Base-by-base conservation (phyloP, 92 coral and sea anemone species). In the Epizoanthus illoricatus region DNA sequence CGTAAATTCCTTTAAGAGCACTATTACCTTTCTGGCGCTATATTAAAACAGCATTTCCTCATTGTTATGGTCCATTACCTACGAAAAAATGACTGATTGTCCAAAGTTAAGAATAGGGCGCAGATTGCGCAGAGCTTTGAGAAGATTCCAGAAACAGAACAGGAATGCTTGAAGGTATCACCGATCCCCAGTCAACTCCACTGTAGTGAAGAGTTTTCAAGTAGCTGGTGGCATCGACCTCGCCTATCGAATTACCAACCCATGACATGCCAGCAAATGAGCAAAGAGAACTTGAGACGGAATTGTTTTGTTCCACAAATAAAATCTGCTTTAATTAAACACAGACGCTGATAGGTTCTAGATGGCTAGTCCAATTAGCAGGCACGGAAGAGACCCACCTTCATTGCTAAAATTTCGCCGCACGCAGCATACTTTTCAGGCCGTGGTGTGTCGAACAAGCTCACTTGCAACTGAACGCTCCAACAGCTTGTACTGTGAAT, bases 381-480 rank as follows among this genome's bases (percentile, higher is more conserved):
- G 73, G 3, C 73, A 0, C 40, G 43, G 47, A 69, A 4, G 18
- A 47, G 73, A 69, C 43, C 73, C 73, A 47, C 73, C 73, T 69
- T 36, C 40, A 28, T 69, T 11, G 18, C 47, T 36, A 8, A 4
- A 36, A 36, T 69, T 63, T 63, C 19, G 33, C 33, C 10, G 24
- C 24, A 24, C 33, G 33, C 9, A 40, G 49, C 56, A 13, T 12
- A 13, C 10, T 36, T 8, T 69, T 33, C 73, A 52, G 56, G 56
- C 40, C 73, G 45, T 7, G 40, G 49, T 4, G 47, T 12, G n/a
- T 2, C 8, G 16, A 69, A 69, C 55, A 21, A n/a, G 54, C 54
- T 16, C 73, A 69, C 41, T 69, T 69, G 17, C 73, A 20, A 2
- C 5, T 33, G 73, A 40, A 47, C 16, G 54, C 55, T 69, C 20